Conservation (phyloP, 2,113 vertebrate genomes). For the Oxyura jamaicensis region DNA sequence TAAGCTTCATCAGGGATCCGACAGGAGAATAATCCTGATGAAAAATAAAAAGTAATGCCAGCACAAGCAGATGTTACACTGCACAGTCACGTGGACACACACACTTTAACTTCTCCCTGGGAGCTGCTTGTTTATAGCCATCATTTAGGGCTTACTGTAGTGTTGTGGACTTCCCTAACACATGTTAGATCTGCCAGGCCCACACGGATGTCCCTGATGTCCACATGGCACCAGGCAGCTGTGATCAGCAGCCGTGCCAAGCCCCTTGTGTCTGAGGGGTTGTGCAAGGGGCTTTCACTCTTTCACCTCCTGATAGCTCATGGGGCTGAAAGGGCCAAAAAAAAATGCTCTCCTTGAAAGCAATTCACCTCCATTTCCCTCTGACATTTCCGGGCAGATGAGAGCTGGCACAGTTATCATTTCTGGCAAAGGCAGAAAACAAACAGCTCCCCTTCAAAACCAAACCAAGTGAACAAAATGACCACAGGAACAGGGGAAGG, state of each 20-base stretch:
- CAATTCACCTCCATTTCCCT: background rate
- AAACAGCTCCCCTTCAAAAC: background rate
- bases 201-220: background rate
- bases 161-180: background rate
- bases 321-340: background rate
- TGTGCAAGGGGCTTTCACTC: background rate
- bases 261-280: background rate
- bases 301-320: background rate
- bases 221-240: background rate
- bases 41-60: background rate
- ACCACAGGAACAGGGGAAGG: background rate
- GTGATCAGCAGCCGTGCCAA: rapidly evolving
- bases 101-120: background rate
- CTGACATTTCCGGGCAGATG: background rate
- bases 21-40: background rate
- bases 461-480: background rate
- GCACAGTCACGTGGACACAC: background rate
- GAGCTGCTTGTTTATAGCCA: background rate
- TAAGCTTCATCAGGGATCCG: background rate
- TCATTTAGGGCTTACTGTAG: background rate
- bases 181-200: background rate
- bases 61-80: background rate
- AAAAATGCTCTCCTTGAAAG: background rate
- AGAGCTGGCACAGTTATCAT: background rate
- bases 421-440: background rate